Evolutionary conservation across 1,140 invertebrate genomes (phyloP).

Genomic region (Scylla paramamosain): DNA sequence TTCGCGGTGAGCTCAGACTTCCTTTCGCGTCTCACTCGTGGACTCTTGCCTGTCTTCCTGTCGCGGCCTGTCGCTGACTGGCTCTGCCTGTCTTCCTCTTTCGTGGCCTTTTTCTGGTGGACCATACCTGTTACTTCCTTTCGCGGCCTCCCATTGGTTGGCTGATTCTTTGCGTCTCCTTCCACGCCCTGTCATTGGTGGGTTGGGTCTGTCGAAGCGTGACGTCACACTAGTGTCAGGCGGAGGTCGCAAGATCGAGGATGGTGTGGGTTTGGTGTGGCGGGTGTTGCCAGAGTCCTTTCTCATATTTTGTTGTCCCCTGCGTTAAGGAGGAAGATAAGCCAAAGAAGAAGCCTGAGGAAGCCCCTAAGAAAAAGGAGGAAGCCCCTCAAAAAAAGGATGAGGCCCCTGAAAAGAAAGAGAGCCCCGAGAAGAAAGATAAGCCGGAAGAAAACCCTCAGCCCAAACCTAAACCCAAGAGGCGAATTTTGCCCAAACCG

Average conservation of each 20-base stretch:
- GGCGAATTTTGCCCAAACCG: not conserved
- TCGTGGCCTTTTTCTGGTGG: not conserved
- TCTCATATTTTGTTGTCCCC: conserved; percentile 57
- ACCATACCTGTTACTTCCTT: not conserved
- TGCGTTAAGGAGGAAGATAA: conserved; percentile 48
- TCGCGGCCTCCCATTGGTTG: not conserved
- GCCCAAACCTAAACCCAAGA: not conserved
- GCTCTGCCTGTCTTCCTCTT: not conserved
- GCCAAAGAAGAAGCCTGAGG: not conserved
- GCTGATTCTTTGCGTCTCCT: not conserved
- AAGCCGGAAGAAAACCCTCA: not conserved
- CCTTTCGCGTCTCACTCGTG: not conserved
- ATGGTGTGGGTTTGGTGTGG: not conserved
- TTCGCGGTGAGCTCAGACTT: not conserved
- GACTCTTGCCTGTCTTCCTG: not conserved
- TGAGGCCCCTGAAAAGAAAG: conserved; percentile 56
- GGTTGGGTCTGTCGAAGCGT: not conserved
- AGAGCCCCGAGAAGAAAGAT: conserved; percentile 35
- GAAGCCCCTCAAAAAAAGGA: no score
- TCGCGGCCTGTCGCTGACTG: not conserved
- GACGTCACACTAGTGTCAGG: not conserved
- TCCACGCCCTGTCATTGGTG: not conserved
- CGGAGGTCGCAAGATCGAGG: not conserved
- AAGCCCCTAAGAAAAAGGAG: not conserved
- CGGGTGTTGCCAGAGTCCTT: not conserved